Conservation (phyloP, 2,888 invertebrate genomes). For the Thyatira batis region DNA sequence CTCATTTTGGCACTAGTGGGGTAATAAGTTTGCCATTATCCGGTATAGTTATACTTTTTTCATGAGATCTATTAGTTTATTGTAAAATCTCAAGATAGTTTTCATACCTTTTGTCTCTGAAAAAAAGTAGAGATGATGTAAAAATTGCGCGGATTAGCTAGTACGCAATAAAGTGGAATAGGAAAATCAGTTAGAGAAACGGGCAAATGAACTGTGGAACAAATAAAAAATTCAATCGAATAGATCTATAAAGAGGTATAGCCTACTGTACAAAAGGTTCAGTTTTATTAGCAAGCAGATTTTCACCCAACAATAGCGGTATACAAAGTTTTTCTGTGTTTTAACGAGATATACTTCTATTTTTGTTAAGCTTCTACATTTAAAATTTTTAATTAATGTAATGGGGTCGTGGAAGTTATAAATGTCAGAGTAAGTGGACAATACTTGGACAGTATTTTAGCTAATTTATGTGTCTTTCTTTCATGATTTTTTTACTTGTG, state of each 20-base stretch:
- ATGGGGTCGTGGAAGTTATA: neutral
- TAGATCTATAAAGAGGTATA: too few species aligned
- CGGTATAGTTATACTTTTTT: neutral
- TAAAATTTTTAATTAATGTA: neutral
- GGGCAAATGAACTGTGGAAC: too few species aligned
- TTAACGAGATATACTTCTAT: neutral
- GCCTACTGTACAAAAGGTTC: neutral
- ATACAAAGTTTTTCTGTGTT: neutral
- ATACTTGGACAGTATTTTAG: neutral
- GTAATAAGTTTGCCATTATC: neutral
- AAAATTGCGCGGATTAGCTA: too few species aligned
- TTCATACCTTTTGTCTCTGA: neutral
- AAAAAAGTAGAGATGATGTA: too few species aligned
- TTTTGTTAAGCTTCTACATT: neutral
- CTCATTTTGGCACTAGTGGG: neutral
- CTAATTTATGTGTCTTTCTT: neutral
- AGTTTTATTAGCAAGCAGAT: neutral
- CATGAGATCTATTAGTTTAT: neutral
- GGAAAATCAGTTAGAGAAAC: too few species aligned
- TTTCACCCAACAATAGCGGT: neutral
- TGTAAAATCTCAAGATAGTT: neutral
- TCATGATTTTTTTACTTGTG: neutral
- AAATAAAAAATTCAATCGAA: too few species aligned
- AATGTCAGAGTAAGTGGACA: neutral
- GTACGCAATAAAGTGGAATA: too few species aligned